phyloP scores from a whole-genome alignment of 2,888 invertebrate species.

The Oscheius sp. region DNA sequence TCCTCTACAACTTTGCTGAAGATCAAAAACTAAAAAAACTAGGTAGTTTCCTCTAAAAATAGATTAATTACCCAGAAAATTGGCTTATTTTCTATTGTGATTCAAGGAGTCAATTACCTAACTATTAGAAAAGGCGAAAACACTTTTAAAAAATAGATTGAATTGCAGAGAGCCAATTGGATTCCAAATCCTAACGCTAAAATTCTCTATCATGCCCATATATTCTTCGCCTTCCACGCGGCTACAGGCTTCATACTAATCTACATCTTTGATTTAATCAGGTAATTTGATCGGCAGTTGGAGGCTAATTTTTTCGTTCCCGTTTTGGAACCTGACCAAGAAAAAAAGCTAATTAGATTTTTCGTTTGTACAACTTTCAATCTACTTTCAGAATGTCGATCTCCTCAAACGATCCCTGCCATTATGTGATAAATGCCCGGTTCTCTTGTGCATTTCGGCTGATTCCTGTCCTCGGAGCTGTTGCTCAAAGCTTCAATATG shows the following conservation, averaged over 20 bases:
- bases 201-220: not conserved
- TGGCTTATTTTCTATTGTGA: not conserved
- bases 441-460: slow-evolving; percentile 10
- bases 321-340: not conserved
- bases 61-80: not conserved
- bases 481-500: slow-evolving; percentile 8
- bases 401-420: not conserved
- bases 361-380: not conserved
- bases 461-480: slow-evolving; percentile 7
- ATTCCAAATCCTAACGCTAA: slow-evolving; percentile 3
- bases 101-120: not conserved
- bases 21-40: not conserved
- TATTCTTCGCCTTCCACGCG: slow-evolving; percentile 13
- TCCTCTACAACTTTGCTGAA: no score
- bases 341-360: not conserved
- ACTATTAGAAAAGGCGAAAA: no score
- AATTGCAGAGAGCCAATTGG: slow-evolving; percentile 1
- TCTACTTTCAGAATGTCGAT: slow-evolving; percentile 3
- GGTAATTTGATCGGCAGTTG: not conserved
- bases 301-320: not conserved
- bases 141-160: no score
- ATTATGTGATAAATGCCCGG: slow-evolving; percentile 12
- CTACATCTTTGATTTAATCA: not conserved
- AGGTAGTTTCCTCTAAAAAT: not conserved
- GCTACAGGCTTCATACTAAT: not conserved